These are phyloP conservation scores for Circaetus gallicus DNA, from an alignment of 2,113 vertebrate genomes.

Conservation along the genomic window DNA sequence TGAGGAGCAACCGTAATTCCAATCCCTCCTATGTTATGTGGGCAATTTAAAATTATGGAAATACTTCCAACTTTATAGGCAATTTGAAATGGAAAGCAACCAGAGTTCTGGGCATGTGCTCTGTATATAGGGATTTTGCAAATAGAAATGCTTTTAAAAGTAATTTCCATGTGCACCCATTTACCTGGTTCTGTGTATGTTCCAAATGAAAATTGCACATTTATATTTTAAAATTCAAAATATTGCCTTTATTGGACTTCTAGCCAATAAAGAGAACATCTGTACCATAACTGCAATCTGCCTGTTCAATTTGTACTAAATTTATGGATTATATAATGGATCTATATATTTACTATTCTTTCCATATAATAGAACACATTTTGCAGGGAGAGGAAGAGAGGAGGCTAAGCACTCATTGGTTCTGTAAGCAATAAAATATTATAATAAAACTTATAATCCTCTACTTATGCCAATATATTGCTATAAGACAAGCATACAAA, in stretches of 20 bases:
- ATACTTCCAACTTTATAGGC: constrained; percentile 64
- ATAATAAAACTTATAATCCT: background rate
- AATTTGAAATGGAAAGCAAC: constrained; percentile 69
- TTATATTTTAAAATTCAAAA: constrained; percentile 60
- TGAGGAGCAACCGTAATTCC: constrained; percentile 43
- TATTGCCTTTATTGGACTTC: constrained; percentile 27
- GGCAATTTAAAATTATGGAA: constrained; percentile 65
- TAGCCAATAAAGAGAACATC: constrained; percentile 51
- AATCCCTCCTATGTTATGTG: constrained; percentile 48
- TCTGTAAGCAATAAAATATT: background rate
- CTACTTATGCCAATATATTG: background rate
- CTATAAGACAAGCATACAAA: background rate
- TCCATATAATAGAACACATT: background rate
- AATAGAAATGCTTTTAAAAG: constrained; percentile 50
- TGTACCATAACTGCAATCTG: constrained; percentile 21
- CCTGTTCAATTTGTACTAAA: constrained; percentile 40
- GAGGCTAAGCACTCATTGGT: background rate
- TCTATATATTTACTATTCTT: constrained; percentile 20
- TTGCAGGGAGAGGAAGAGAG: background rate
- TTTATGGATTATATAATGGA: constrained; percentile 4
- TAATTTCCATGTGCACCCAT: constrained; percentile 60
- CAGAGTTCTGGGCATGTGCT: background rate
- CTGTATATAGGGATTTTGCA: constrained; percentile 49
- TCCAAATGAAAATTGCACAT: constrained; percentile 58
- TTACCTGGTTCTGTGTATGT: constrained; percentile 36